Base-by-base conservation (phyloP, 92 coral and sea anemone species). In the Epizoanthus rinbou region DNA sequence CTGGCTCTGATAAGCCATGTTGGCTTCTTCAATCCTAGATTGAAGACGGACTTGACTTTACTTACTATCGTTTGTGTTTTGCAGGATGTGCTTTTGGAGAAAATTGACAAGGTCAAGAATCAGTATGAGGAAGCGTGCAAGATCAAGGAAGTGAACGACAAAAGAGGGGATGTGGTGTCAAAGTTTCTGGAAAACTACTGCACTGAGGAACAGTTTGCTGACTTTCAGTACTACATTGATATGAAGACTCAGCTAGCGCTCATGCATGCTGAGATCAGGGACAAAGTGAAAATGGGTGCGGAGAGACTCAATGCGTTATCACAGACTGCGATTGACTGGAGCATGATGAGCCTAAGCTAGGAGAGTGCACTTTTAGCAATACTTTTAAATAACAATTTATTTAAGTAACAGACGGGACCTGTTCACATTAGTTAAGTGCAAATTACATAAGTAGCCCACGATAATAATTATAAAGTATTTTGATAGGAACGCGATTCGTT, bases 201-300 rank as follows among this genome's bases (percentile, higher is more conserved):
- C 19, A 86, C 95, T 53, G 99, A 96, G 31, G 98, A 96, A 57
- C 92, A 94, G 72, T 94, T 88, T 74, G 99, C 99, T 3, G 99
- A 96, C 87, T 96, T 96, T 81, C 98, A 96, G 85, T 94, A 96
- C 74, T 96, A 94, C 85, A 94, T 96, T 64, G 99, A 96, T 79
- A 96, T 96, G 99, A 96, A 96, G 86, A 96, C 99, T 6, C 99
- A 96, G 50, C 94, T 96, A 7, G 99, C 99, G 4, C 56, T 96
- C 64, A 96, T 93, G 94, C 99, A 92, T 69, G 99, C 99, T 8
- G 99, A 96, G 79, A 96, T 96, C 31, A 90, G 94, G 4, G 99
- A 96, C 81, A 96, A 96, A 86, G 95, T 96, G 4, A 96, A 96
- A 81, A 94, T 96, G 95, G 99, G 99, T 16, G 98, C 92, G 25